phyloP scores from a whole-genome alignment of 2,797 vertebrate species.

The Momotus momota region DNA sequence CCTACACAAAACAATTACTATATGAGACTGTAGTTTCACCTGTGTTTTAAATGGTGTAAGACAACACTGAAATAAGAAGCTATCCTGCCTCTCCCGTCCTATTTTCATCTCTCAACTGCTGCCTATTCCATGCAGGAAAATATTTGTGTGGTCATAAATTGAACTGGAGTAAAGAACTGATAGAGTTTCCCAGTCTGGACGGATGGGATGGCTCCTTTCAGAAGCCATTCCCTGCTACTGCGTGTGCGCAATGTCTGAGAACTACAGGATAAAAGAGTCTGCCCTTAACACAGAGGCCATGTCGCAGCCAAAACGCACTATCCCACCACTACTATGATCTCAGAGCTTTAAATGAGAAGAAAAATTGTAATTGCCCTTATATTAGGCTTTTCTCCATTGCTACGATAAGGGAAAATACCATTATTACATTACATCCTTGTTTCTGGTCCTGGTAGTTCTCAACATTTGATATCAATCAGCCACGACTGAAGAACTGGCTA shows the following conservation, averaged over 20 bases:
- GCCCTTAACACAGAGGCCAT: not conserved
- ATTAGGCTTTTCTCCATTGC: not conserved
- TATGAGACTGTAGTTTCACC: not conserved
- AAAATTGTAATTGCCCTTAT: not conserved
- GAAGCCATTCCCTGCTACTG: not conserved
- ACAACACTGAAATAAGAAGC: not conserved
- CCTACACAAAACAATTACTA: not conserved
- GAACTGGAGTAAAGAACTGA: not conserved
- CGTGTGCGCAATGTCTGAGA: accelerated
- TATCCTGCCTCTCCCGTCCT: not conserved
- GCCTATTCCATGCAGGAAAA: not conserved
- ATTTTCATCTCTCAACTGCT: not conserved
- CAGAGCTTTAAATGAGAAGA: not conserved
- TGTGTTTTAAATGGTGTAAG: not conserved
- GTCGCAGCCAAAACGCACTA: not conserved
- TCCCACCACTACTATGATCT: not conserved
- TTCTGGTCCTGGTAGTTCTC: not conserved
- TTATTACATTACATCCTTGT: not conserved
- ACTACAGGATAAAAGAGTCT: not conserved
- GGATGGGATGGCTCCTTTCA: not conserved
- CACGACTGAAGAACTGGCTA: not conserved
- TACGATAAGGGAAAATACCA: not conserved
- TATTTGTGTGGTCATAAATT: not conserved
- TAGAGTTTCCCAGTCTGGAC: not conserved
- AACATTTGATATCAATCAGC: not conserved